Conservation (phyloP, 1,140 invertebrate genomes). For the Pygmarrhopalites habei region DNA sequence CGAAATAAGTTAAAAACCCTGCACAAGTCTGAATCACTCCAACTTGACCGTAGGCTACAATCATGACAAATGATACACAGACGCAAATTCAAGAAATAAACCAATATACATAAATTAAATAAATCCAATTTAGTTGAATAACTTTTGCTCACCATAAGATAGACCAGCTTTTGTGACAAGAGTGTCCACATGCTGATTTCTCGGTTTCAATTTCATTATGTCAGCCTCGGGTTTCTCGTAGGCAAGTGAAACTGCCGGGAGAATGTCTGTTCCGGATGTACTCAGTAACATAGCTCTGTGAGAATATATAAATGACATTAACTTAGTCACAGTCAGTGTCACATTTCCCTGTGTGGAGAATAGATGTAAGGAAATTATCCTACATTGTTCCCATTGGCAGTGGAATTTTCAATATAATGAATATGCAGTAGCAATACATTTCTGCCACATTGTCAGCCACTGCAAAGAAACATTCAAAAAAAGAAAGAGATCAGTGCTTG, state of each 20-base stretch:
- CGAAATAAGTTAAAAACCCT: conserved; percentile 49
- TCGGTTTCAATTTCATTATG: conserved; percentile 4
- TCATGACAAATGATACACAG: neutral
- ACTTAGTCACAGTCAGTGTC: too few relatives aligned
- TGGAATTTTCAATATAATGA: neutral
- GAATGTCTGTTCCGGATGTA: neutral
- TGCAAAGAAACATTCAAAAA: too few relatives aligned
- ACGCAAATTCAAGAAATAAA: too few relatives aligned
- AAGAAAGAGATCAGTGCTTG: too few relatives aligned
- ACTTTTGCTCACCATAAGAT: neutral
- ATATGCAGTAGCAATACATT: neutral
- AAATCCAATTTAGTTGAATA: neutral
- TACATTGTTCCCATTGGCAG: conserved; percentile 3
- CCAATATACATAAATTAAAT: too few relatives aligned
- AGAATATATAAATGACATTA: too few relatives aligned
- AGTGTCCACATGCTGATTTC: conserved; percentile 63
- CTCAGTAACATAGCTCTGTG: neutral
- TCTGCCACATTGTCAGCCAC: too few relatives aligned
- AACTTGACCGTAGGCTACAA: conserved; percentile 44
- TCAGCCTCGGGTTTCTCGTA: conserved; percentile 4
- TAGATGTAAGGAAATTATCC: too few relatives aligned
- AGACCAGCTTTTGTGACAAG: conserved; percentile 61
- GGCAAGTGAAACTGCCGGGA: conserved; percentile 1
- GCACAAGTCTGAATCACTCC: conserved; percentile 46
- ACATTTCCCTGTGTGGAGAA: too few relatives aligned